Evolutionary conservation across 1,140 invertebrate species (phyloP), one percentile per base, ranked within the genome.

Genomic region (Capitella teleta): DNA sequence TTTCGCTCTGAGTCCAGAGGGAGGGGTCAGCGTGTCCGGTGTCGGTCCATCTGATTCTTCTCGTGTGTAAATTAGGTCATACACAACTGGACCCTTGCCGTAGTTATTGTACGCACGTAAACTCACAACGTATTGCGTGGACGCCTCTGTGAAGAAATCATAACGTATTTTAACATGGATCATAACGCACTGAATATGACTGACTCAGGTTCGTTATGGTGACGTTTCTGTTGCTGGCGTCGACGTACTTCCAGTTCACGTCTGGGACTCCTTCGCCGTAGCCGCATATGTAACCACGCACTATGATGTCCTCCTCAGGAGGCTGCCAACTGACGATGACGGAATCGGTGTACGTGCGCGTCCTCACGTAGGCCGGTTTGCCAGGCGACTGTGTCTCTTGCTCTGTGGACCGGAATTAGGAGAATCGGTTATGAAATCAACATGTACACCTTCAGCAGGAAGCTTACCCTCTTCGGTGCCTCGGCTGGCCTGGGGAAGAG

Each of bases 201-300:
- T 1, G 36, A 3, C 12, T 52, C n/a, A 52, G 43, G 24, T 46
- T 46, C n/a, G 24, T 52, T 30, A 52, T 45, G 43, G 50, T 52
- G 42, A 52, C 44, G 34, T 52, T 52, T 24, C 50, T 21, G 12
- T 25, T 24, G 18, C 24, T 19, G 5, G 24, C 50, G 8, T 46
- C 44, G 18, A 52, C 24, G 32, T 52, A 52, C 34, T 46, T 38
- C 50, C 50, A 52, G 50, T 52, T 52, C 18, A 52, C 50, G 30
- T 52, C 50, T 10, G 50, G 50, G 3, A 52, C 50, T 8, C 50
- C 50, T 28, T 52, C 50, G 6, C 50, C 50, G 34, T 52, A 52
- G 19, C 50, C 50, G 2, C 46, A 28, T 25, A 52, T 36, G 43
- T 52, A 52, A 18, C 50, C 50, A 4, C 44, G 50, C 10, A 52